Evolutionary conservation across 2,888 invertebrate species (phyloP).

Genomic region (Orthonevra nobilis): DNA sequence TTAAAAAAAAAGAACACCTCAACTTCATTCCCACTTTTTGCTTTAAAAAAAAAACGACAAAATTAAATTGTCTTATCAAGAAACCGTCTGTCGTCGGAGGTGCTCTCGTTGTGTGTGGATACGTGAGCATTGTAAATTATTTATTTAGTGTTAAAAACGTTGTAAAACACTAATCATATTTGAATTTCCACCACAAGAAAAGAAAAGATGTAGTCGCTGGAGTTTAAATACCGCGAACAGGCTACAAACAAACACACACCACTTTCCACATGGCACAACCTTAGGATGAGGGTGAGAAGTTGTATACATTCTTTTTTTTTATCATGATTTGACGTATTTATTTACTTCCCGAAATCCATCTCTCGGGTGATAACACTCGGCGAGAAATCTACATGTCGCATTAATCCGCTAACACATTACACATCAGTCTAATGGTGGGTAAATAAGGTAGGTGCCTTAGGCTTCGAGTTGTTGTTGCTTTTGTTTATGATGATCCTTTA

Average conservation of each 20-base stretch:
- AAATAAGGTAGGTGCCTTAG: slow-evolving; percentile 31
- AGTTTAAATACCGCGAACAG: slow-evolving; percentile 5
- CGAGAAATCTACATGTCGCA: slow-evolving; percentile 38
- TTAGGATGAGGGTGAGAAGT: slow-evolving; percentile 59
- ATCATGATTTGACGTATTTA: slow-evolving; percentile 68
- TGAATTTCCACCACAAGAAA: slow-evolving; percentile 51
- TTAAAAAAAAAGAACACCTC: slow-evolving; percentile 54
- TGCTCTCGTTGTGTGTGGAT: not conserved
- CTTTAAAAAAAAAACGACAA: too few species aligned
- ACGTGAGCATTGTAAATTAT: slow-evolving; percentile 67
- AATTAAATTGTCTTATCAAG: slow-evolving; percentile 49
- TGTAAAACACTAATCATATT: slow-evolving; percentile 70
- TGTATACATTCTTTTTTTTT: slow-evolving; percentile 55
- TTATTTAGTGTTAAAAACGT: slow-evolving; percentile 70
- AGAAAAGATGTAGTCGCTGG: slow-evolving; percentile 35
- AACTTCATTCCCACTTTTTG: slow-evolving; percentile 47
- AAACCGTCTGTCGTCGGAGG: slow-evolving; percentile 20
- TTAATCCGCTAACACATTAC: slow-evolving; percentile 27
- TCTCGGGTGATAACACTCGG: slow-evolving; percentile 55
- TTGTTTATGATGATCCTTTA: slow-evolving; percentile 26
- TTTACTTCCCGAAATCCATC: slow-evolving; percentile 68
- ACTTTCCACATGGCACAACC: too few species aligned
- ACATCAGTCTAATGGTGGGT: slow-evolving; percentile 25
- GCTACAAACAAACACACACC: slow-evolving; percentile 34
- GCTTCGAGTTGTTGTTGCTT: not conserved